Percentiles rank a stretch among this genome's conserved stretches.
phyloP scores from a whole-genome alignment of 2,797 vertebrate genomes.

The Chanos chanos region DNA sequence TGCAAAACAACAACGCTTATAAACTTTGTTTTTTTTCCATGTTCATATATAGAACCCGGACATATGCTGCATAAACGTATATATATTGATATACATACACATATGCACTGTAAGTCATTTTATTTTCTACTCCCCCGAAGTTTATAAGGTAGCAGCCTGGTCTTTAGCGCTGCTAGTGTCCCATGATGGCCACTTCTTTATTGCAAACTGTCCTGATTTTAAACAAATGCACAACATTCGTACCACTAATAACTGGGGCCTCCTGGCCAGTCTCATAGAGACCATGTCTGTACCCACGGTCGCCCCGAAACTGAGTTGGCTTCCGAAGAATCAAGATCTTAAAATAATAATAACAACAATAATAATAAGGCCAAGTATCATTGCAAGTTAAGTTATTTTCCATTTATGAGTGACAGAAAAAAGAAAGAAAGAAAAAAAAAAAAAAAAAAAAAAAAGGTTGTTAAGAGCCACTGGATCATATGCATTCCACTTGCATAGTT shows the following conservation, averaged over 20 bases:
- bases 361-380: constrained; percentile 77
- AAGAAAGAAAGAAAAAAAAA: constrained; percentile 29
- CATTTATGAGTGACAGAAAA: constrained; percentile 56
- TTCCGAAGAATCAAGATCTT: constrained; percentile 97
- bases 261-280: constrained; percentile 97
- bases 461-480: constrained; percentile 59
- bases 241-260: constrained; percentile 99
- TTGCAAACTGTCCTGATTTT: constrained; percentile 99
- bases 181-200: constrained; percentile 80
- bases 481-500: constrained; percentile 83
- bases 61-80: constrained; percentile 72
- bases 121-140: constrained; percentile 68
- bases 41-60: constrained; percentile 93
- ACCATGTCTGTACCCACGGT: constrained; percentile 98
- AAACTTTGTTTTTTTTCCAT: constrained; percentile 88
- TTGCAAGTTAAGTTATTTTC: constrained; percentile 67
- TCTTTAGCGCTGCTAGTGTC: constrained; percentile 98
- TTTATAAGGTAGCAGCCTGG: constrained; percentile 93
- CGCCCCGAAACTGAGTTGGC: constrained; percentile 91
- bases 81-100: constrained; percentile 67
- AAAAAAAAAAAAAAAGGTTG: constrained; percentile 21
- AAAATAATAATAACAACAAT: constrained; percentile 75
- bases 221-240: constrained; percentile 99
- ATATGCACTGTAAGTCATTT: constrained; percentile 62
- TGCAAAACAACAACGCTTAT: constrained; percentile 84